These are phyloP conservation scores for Leucosticte australis DNA, from an alignment of 2,113 vertebrate genomes.

Conservation along the genomic window DNA sequence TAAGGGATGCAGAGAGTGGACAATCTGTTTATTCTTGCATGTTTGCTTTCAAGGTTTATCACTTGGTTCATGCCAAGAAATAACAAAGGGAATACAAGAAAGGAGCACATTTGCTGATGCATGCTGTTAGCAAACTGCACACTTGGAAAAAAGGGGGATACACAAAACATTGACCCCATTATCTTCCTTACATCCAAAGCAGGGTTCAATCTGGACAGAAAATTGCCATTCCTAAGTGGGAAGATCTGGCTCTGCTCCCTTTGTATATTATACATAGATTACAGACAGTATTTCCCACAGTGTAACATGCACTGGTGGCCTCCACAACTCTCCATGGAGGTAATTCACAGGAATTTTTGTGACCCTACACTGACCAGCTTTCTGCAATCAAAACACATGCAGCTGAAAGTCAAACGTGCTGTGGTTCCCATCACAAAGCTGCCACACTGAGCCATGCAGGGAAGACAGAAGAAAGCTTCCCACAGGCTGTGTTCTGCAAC, in stretches of 20 bases:
- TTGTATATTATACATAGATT: too few relatives aligned
- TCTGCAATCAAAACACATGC: neutral
- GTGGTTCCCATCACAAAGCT: neutral
- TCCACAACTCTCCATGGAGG: neutral
- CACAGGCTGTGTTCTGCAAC: neutral
- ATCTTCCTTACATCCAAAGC: neutral
- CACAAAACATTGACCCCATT: neutral
- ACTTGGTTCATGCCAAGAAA: neutral
- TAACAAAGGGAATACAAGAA: neutral
- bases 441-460: neutral
- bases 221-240: neutral
- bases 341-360: neutral
- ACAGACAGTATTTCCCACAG: neutral
- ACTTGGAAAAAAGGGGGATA: neutral
- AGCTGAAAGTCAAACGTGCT: neutral
- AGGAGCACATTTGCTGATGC: neutral
- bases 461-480: neutral
- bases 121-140: neutral
- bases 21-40: neutral
- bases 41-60: neutral
- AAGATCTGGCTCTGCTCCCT: neutral
- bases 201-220: neutral
- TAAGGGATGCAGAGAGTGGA: neutral
- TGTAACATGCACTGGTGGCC: rapidly evolving
- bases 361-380: neutral